Evolutionary conservation across 2,888 invertebrate genomes (phyloP).

Genomic region (Pseudoips prasinana): DNA sequence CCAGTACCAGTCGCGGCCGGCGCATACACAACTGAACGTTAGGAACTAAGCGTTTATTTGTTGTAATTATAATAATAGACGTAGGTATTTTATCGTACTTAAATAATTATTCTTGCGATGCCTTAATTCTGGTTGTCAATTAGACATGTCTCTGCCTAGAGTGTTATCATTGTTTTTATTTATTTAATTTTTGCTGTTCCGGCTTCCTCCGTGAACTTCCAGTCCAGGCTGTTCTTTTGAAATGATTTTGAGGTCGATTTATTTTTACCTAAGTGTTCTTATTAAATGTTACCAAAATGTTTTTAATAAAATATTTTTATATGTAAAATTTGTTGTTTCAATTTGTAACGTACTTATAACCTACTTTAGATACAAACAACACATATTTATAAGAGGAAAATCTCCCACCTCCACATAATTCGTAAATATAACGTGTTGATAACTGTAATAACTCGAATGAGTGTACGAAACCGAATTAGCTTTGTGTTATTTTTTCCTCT

Average conservation of each 20-base stretch:
- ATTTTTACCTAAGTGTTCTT: slow-evolving; percentile 84
- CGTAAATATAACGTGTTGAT: neutral
- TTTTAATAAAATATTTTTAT: slow-evolving; percentile 84
- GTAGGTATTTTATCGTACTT: slow-evolving; percentile 83
- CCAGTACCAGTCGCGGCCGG: slow-evolving; percentile 24
- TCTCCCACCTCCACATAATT: no score
- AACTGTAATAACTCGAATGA: slow-evolving; percentile 34
- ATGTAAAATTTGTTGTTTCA: slow-evolving; percentile 64
- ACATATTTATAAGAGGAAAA: no score
- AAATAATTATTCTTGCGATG: slow-evolving; percentile 83
- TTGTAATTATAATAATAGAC: slow-evolving; percentile 82
- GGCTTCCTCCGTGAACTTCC: slow-evolving; percentile 81
- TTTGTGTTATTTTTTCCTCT: slow-evolving; percentile 33
- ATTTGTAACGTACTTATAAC: slow-evolving; percentile 17
- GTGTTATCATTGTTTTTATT: slow-evolving; percentile 80
- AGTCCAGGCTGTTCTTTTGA: slow-evolving; percentile 83
- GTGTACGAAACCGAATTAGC: slow-evolving; percentile 38
- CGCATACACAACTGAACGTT: slow-evolving; percentile 57
- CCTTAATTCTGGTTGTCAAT: slow-evolving; percentile 84
- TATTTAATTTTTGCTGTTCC: slow-evolving; percentile 81
- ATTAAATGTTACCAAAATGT: slow-evolving; percentile 84
- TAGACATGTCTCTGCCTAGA: slow-evolving; percentile 81
- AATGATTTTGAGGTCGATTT: slow-evolving; percentile 83
- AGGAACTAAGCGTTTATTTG: slow-evolving; percentile 76
- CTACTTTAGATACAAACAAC: no score